A percentile compares a stretch with the other conserved stretches of the same genome.
Evolutionary conservation across 2,888 invertebrate genomes (phyloP).

Genomic region (Branchipolynoe longqiensis): DNA sequence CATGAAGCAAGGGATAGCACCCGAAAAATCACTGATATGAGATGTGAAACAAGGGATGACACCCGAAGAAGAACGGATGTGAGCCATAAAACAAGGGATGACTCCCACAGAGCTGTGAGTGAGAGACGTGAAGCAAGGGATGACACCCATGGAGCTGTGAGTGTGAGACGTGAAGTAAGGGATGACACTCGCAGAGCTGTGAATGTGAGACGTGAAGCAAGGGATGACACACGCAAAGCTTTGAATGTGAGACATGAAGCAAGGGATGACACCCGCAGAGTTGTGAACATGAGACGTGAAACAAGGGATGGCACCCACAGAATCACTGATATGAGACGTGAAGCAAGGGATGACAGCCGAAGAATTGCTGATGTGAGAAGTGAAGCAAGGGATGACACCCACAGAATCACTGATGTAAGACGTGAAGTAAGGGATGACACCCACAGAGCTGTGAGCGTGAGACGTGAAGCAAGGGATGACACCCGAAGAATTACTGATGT

Average conservation of each 20-base stretch:
- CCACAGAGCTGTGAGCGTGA: neutral
- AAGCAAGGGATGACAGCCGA: neutral
- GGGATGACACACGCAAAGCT: slow-evolving; percentile 27
- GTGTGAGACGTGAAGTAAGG: neutral
- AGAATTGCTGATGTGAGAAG: neutral
- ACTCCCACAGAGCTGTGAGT: too few relatives aligned
- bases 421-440: neutral
- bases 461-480: slow-evolving; percentile 17
- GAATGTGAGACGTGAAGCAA: neutral
- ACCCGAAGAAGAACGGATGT: neutral
- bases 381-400: slow-evolving; percentile 20
- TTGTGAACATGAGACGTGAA: neutral
- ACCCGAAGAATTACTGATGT: neutral
- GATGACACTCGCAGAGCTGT: slow-evolving; percentile 1
- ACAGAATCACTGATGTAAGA: neutral
- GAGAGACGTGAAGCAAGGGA: slow-evolving; percentile 12
- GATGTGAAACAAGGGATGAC: slow-evolving; percentile 7
- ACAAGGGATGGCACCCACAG: slow-evolving; percentile 4
- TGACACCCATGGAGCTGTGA: neutral
- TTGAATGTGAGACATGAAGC: neutral
- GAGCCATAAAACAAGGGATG: neutral
- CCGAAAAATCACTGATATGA: neutral
- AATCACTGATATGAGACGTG: neutral
- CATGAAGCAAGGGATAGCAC: slow-evolving; percentile 2
- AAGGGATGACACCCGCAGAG: neutral